A percentile compares a stretch with the other conserved stretches of the same genome.
phyloP scores from a whole-genome alignment of 2,113 vertebrate species.

The Cricetomys ansorgei region DNA sequence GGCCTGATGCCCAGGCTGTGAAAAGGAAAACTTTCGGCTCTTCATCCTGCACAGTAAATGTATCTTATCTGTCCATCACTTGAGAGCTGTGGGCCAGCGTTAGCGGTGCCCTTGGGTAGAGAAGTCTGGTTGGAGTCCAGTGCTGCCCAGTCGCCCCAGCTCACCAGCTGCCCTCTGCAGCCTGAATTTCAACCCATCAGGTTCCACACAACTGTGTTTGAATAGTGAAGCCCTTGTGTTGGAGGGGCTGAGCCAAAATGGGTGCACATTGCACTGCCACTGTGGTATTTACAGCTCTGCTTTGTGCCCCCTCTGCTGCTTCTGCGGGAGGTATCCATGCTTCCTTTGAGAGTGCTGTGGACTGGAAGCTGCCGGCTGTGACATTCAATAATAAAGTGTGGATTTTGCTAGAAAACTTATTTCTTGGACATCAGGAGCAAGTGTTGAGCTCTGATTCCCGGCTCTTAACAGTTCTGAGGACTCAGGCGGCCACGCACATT shows the following conservation, averaged over 20 bases:
- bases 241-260: not conserved
- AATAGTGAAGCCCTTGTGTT: fast-evolving
- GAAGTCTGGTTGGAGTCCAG: not conserved
- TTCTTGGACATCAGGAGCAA: not conserved
- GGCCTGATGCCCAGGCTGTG: fast-evolving
- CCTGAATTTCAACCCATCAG: fast-evolving
- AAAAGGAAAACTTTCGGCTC: not conserved
- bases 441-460: not conserved
- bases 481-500: fast-evolving
- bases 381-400: not conserved
- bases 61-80: not conserved
- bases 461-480: not conserved
- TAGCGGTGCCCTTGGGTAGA: not conserved
- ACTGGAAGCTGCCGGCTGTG: not conserved
- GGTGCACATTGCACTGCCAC: fast-evolving
- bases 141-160: not conserved
- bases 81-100: not conserved
- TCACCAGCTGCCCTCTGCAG: not conserved
- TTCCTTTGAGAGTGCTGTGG: not conserved
- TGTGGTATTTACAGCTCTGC: not conserved
- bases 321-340: not conserved
- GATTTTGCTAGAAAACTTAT: not conserved
- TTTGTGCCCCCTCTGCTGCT: not conserved
- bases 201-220: fast-evolving
- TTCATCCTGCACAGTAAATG: fast-evolving